These are phyloP conservation scores for Folsomia manolachei DNA, from an alignment of 2,888 invertebrate genomes.

Conservation along the genomic window DNA sequence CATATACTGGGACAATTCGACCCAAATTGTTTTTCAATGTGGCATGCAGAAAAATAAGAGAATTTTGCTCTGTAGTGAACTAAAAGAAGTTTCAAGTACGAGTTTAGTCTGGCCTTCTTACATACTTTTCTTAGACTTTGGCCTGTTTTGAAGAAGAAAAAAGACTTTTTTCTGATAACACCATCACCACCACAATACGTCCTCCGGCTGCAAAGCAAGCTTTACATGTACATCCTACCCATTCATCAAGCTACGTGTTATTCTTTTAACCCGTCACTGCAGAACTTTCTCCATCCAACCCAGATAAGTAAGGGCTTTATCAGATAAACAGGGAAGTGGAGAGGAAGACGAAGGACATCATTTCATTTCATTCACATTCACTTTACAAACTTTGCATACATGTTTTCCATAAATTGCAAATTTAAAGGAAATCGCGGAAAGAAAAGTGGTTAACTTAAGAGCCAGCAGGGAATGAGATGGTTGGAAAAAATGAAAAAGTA, in stretches of 20 bases:
- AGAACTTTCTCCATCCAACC: neutral
- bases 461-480: no score
- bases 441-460: neutral
- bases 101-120: no score
- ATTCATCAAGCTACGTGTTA: neutral
- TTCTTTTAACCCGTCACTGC: neutral
- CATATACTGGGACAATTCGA: neutral
- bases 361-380: neutral
- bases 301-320: neutral
- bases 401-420: conserved; percentile 4
- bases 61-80: no score
- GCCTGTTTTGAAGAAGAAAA: neutral
- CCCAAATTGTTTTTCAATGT: neutral
- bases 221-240: no score
- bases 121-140: no score
- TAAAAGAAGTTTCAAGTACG: no score
- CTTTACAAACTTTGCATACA: conserved; percentile 3
- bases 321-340: neutral
- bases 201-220: neutral
- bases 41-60: neutral
- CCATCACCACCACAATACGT: no score
- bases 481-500: neutral
- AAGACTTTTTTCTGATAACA: no score
- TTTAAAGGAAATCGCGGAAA: neutral
- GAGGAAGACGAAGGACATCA: neutral